A percentile compares a stretch with the other conserved stretches of the same genome.
Evolutionary conservation across 2,888 invertebrate species (phyloP).

Genomic region (Eledone cirrhosa): DNA sequence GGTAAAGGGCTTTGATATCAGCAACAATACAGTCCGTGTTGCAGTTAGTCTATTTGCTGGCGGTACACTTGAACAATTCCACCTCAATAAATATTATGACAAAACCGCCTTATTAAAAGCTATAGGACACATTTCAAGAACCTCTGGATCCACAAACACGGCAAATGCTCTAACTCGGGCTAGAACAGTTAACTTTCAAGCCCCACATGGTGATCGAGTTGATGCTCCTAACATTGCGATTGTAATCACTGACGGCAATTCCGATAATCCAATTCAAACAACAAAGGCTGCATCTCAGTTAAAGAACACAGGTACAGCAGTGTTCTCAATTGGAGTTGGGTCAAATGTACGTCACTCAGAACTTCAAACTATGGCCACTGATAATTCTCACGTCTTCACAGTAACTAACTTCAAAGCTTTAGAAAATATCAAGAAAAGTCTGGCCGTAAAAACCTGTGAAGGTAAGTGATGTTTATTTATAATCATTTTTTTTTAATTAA

Average conservation of each 20-base stretch:
- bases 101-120: conserved; percentile 44
- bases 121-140: conserved; percentile 47
- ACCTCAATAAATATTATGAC: conserved; percentile 45
- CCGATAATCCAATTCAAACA: conserved; percentile 41
- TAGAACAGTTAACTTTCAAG: conserved; percentile 42
- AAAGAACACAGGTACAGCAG: conserved; percentile 40
- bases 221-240: conserved; percentile 52
- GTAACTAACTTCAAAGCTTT: conserved; percentile 55
- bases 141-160: conserved; percentile 46
- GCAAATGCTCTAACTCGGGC: conserved; percentile 40
- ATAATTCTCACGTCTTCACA: conserved; percentile 56
- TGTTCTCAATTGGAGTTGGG: conserved; percentile 53
- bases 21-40: conserved; percentile 45
- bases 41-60: conserved; percentile 49
- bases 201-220: conserved; percentile 45
- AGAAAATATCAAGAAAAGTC: neutral
- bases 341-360: conserved; percentile 43
- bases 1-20: conserved; percentile 48
- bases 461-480: neutral
- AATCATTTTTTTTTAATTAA: too few species aligned
- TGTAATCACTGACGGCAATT: conserved; percentile 55
- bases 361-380: conserved; percentile 51
- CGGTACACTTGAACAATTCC: conserved; percentile 49
- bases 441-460: neutral
- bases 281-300: conserved; percentile 41